These are phyloP conservation scores for Plectrocnemia conspersa DNA, from an alignment of 1,140 invertebrate genomes.

Conservation along the genomic window DNA sequence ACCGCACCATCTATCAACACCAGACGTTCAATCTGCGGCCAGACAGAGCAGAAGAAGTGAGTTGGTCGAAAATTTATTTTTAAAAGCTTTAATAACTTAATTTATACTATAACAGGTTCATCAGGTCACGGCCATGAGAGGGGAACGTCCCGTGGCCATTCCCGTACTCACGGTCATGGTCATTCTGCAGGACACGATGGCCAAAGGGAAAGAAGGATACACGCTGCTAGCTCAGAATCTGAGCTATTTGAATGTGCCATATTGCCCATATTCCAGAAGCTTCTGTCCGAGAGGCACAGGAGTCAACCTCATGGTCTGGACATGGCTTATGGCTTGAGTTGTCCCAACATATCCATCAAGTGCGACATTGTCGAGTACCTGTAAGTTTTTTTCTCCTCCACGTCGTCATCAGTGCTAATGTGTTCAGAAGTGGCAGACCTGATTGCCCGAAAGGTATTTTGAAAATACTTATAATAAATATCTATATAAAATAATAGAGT, in stretches of 20 bases:
- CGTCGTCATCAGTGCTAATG: no score
- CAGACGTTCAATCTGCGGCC: constrained; percentile 28
- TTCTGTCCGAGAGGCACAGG: constrained; percentile 75
- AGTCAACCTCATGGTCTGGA: constrained; percentile 58
- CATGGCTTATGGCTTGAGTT: constrained; percentile 77
- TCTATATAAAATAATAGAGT: no score
- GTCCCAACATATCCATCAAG: constrained; percentile 91
- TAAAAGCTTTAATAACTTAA: no score
- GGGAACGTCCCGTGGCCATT: constrained; percentile 3
- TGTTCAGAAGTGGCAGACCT: no score
- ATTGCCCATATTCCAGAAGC: constrained; percentile 85
- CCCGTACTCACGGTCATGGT: constrained; percentile 40
- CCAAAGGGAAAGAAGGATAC: constrained; percentile 55
- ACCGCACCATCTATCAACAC: constrained; percentile 31
- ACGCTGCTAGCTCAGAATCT: constrained; percentile 76
- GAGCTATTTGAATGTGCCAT: constrained; percentile 75
- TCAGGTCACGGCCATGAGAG: constrained; percentile 29
- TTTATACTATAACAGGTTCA: constrained; percentile 38
- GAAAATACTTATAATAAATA: no score
- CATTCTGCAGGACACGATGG: constrained; percentile 40
- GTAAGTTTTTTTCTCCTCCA: no score
- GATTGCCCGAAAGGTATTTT: no score
- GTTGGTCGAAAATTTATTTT: background rate
- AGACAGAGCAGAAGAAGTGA: constrained; percentile 30
- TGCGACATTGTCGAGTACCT: constrained; percentile 94